Evolutionary conservation across 2,888 invertebrate species (phyloP).

Genomic region (Agrenia bidenticulata): DNA sequence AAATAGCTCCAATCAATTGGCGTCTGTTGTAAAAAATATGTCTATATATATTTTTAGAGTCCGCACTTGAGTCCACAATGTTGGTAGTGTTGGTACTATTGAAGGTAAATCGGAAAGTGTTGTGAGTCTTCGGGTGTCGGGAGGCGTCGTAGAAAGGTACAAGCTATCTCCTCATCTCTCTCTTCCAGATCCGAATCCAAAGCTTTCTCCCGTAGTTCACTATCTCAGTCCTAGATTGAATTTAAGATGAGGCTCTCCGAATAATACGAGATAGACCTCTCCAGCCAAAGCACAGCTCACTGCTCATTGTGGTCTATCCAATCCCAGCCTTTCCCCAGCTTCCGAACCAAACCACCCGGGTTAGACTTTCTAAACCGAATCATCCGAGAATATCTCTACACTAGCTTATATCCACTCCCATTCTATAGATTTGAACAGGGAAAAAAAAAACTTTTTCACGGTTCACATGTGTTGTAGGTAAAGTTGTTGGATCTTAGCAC

Average conservation of each 20-base stretch:
- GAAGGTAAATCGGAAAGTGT: slow-evolving; percentile 11
- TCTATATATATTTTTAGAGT: no score
- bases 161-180: no score
- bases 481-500: no score
- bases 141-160: no score
- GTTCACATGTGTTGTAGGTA: no score
- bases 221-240: slow-evolving; percentile 8
- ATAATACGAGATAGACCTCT: slow-evolving; percentile 1
- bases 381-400: no score
- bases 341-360: slow-evolving; percentile 5
- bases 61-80: slow-evolving; percentile 25
- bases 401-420: no score
- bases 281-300: neutral
- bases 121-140: no score
- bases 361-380: neutral
- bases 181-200: neutral
- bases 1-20: no score
- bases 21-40: slow-evolving; percentile 19
- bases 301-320: neutral
- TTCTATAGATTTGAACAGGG: no score
- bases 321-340: neutral
- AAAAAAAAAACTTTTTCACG: no score
- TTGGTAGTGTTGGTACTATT: no score
- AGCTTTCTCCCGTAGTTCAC: slow-evolving; percentile 6
- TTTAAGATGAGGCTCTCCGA: slow-evolving; percentile 11